These are phyloP conservation scores for Cichladusa arquata DNA, from an alignment of 2,113 vertebrate genomes.

Conservation along the genomic window DNA sequence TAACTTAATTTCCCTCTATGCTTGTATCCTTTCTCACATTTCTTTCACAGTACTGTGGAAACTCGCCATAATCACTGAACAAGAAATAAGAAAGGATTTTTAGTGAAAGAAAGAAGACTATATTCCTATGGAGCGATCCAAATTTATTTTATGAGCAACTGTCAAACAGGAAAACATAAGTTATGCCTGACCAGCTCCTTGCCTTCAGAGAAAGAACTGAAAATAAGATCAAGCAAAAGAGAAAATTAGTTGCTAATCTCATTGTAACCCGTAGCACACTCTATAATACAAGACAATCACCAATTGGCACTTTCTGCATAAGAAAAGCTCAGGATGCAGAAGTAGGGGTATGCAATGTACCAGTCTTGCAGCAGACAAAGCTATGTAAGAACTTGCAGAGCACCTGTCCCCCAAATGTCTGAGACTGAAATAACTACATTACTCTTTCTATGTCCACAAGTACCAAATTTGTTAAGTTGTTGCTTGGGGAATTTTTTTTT, in stretches of 20 bases:
- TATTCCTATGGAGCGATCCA: not conserved
- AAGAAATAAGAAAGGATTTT: not conserved
- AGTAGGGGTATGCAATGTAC: not conserved
- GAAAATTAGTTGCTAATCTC: slow-evolving; percentile 41
- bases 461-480: slow-evolving; percentile 19
- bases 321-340: slow-evolving; percentile 20
- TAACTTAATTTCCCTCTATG: not conserved
- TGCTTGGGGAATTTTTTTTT: not conserved
- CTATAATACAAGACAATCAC: not conserved
- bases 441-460: not conserved
- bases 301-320: not conserved
- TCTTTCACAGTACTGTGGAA: not conserved
- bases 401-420: slow-evolving; percentile 36
- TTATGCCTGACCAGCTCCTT: not conserved
- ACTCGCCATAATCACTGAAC: not conserved
- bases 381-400: not conserved
- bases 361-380: slow-evolving; percentile 21
- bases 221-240: slow-evolving; percentile 19
- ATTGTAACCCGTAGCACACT: slow-evolving; percentile 29
- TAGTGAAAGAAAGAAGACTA: not conserved
- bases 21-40: not conserved
- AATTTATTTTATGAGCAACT: not conserved
- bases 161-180: not conserved
- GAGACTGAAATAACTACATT: slow-evolving; percentile 8
- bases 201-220: not conserved